These are phyloP conservation scores for Bostrychus sinensis DNA, from an alignment of 2,113 vertebrate species.

Conservation along the genomic window DNA sequence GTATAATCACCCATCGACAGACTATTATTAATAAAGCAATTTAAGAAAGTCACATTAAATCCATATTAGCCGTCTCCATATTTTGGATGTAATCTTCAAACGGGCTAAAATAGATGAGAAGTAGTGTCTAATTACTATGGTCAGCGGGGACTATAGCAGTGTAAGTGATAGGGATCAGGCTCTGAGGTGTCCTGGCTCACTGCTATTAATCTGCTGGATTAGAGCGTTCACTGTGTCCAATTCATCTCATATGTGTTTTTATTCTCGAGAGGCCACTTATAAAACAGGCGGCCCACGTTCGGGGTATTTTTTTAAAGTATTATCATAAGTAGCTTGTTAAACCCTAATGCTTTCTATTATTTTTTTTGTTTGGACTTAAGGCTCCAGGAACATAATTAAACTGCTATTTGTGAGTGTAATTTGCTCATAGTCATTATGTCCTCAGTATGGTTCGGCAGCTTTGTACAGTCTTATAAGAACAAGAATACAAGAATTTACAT, in stretches of 20 bases:
- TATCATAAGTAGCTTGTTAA: conserved; percentile 25
- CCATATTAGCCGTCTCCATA: conserved; percentile 61
- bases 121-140: conserved; percentile 74
- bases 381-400: conserved; percentile 23
- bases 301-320: conserved; percentile 26
- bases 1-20: conserved; percentile 33
- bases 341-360: conserved; percentile 9
- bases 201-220: conserved; percentile 74
- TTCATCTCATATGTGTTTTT: conserved; percentile 38
- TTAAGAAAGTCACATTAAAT: conserved; percentile 62
- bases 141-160: conserved; percentile 75
- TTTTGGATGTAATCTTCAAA: conserved; percentile 73
- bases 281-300: conserved; percentile 14
- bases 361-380: conserved; percentile 31
- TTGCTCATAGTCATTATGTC: background rate
- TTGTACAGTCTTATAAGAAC: background rate
- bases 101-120: conserved; percentile 71
- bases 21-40: conserved; percentile 56
- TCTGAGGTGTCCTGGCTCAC: conserved; percentile 70
- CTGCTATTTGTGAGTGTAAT: conserved; percentile 1
- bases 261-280: conserved; percentile 37
- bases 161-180: conserved; percentile 77
- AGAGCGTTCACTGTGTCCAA: conserved; percentile 65
- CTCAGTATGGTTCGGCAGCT: background rate
- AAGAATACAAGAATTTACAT: background rate